Conservation (phyloP, 2,888 invertebrate species). For the Drosophila emarginata region DNA sequence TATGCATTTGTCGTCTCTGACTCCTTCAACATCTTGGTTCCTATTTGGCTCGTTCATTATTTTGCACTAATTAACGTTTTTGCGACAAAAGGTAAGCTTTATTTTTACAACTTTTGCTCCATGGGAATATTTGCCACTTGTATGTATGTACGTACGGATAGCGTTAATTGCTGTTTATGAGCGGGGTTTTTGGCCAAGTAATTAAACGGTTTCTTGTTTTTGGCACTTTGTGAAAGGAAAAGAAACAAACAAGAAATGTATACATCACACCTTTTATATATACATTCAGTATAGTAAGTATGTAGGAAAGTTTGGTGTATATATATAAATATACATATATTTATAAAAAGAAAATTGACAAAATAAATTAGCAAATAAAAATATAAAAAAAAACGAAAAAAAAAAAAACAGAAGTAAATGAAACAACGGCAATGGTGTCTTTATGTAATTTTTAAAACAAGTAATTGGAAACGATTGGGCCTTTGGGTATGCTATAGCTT, state of each 20-base stretch:
- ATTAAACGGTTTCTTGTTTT: constrained; percentile 55
- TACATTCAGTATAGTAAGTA: background rate
- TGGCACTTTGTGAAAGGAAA: constrained; percentile 15
- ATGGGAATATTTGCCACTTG: constrained; percentile 23
- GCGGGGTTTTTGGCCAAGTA: constrained; percentile 58
- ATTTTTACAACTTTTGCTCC: constrained; percentile 41
- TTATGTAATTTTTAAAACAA: background rate
- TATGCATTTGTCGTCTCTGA: background rate
- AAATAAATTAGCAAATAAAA: background rate
- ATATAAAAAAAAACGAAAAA: background rate
- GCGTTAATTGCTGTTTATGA: constrained; percentile 73
- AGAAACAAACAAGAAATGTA: no score
- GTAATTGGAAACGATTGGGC: background rate
- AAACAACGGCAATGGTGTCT: background rate
- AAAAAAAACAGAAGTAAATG: background rate
- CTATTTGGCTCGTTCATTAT: constrained; percentile 59
- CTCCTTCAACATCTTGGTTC: background rate
- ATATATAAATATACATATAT: background rate
- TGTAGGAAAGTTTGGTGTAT: no score
- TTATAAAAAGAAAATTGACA: background rate
- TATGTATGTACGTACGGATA: constrained; percentile 10
- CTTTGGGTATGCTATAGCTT: background rate
- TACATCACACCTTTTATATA: constrained; percentile 1
- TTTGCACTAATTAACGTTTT: constrained; percentile 71
- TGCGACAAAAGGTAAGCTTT: constrained; percentile 68